A percentile compares a stretch with the other conserved stretches of the same genome.
Evolutionary conservation across 2,888 invertebrate species (phyloP).

Genomic region (Acleris literana): DNA sequence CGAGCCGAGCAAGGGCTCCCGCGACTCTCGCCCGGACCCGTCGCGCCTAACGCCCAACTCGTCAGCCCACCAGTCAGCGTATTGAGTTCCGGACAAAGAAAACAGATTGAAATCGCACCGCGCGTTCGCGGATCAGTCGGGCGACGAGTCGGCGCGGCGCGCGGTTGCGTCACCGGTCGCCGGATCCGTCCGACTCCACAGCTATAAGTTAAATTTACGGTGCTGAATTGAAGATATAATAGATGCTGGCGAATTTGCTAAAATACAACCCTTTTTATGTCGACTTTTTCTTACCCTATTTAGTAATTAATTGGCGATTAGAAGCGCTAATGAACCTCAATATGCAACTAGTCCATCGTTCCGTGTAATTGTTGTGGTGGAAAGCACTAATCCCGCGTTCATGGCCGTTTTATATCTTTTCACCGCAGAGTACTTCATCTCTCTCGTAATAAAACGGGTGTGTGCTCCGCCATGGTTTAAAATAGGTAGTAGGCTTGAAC

Average conservation of each 20-base stretch:
- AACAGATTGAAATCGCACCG: constrained; percentile 68
- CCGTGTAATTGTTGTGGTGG: not conserved
- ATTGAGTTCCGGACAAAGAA: constrained; percentile 72
- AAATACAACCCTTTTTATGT: constrained; percentile 61
- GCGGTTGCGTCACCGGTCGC: constrained; percentile 52
- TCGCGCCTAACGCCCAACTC: constrained; percentile 50
- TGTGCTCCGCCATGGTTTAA: constrained; percentile 21
- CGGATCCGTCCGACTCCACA: constrained; percentile 56
- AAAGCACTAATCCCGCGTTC: constrained; percentile 6
- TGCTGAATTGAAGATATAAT: constrained; percentile 77
- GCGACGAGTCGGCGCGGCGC: constrained; percentile 41
- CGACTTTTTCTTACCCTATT: constrained; percentile 48
- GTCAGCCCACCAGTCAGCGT: constrained; percentile 54
- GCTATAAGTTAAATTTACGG: constrained; percentile 76
- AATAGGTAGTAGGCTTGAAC: constrained; percentile 7
- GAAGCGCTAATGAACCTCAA: constrained; percentile 3
- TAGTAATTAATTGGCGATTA: constrained; percentile 27
- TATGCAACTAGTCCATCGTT: not conserved
- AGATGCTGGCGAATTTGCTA: constrained; percentile 73
- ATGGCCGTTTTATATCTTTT: constrained; percentile 18
- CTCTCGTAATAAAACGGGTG: constrained; percentile 15
- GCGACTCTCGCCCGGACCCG: constrained; percentile 52
- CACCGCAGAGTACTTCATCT: not conserved
- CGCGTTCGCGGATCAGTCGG: constrained; percentile 49
- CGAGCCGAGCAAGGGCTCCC: constrained; percentile 47